These are phyloP conservation scores for Saccostrea echinata DNA, from an alignment of 1,140 invertebrate species.

Conservation along the genomic window DNA sequence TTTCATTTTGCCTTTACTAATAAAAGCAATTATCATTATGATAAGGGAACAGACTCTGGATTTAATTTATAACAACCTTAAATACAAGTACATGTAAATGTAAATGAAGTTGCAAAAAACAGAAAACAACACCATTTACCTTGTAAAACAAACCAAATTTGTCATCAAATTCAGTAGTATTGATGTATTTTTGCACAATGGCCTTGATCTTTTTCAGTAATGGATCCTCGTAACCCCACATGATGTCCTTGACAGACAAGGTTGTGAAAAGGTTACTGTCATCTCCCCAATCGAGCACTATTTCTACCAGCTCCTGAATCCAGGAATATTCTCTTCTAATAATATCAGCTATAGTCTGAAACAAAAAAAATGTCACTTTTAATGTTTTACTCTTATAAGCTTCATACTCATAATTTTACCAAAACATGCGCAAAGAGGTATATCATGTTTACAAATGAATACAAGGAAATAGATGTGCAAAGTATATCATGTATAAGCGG, in stretches of 20 bases:
- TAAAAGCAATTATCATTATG: background rate
- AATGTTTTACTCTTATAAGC: too few relatives aligned
- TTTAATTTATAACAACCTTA: background rate
- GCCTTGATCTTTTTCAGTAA: slow-evolving; percentile 61
- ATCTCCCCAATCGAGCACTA: slow-evolving; percentile 41
- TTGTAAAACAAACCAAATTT: slow-evolving; percentile 70
- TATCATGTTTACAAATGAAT: too few relatives aligned
- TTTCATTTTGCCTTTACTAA: too few relatives aligned
- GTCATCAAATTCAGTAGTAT: slow-evolving; percentile 59
- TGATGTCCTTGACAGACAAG: slow-evolving; percentile 62
- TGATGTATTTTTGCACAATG: slow-evolving; percentile 27
- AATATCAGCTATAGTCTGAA: slow-evolving; percentile 67
- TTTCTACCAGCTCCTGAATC: slow-evolving; percentile 57
- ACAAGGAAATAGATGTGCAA: too few relatives aligned
- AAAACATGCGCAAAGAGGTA: too few relatives aligned
- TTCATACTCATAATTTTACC: too few relatives aligned
- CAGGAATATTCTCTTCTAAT: slow-evolving; percentile 55
- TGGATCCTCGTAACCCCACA: slow-evolving; percentile 73
- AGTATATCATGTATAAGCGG: too few relatives aligned
- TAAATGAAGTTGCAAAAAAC: background rate
- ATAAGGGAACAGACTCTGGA: background rate
- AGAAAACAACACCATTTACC: slow-evolving; percentile 54
- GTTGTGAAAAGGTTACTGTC: slow-evolving; percentile 63
- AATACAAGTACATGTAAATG: background rate
- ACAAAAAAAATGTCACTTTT: slow-evolving; percentile 44